phyloP scores from a whole-genome alignment of 2,797 vertebrate species.

The Cyclura pinguis region DNA sequence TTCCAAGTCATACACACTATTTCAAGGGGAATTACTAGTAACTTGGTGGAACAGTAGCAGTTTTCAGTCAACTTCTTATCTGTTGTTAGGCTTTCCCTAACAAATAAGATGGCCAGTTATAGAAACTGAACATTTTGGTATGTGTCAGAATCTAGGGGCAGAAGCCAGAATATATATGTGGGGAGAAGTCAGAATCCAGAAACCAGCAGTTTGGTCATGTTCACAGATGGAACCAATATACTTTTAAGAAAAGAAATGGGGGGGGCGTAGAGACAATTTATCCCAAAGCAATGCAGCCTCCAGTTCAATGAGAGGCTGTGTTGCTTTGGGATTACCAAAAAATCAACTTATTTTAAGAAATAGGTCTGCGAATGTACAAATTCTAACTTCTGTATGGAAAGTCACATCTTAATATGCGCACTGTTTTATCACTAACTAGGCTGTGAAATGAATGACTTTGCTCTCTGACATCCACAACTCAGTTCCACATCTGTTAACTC shows the following conservation, averaged over 20 bases:
- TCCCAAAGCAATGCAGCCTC: neutral
- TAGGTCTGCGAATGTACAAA: neutral
- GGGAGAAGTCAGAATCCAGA: neutral
- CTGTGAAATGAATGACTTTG: constrained; percentile 18
- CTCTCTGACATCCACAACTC: constrained; percentile 17
- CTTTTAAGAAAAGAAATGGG: neutral
- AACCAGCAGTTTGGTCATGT: neutral
- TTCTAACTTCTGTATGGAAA: neutral
- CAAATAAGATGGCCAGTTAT: neutral
- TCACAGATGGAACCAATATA: neutral
- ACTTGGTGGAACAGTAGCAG: neutral
- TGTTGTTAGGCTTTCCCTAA: neutral
- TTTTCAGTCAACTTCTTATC: neutral
- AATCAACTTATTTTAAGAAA: neutral
- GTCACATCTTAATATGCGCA: neutral
- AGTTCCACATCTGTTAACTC: neutral
- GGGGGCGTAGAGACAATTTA: neutral
- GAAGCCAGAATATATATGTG: neutral
- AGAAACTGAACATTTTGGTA: neutral
- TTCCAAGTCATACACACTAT: neutral
- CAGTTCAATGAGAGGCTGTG: neutral
- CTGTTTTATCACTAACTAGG: neutral
- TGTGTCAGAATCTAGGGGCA: too few species aligned
- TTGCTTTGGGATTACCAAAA: neutral
- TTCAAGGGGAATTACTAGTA: neutral